phyloP scores from a whole-genome alignment of 2,888 invertebrate species.

The Pyrrhosoma nymphula region DNA sequence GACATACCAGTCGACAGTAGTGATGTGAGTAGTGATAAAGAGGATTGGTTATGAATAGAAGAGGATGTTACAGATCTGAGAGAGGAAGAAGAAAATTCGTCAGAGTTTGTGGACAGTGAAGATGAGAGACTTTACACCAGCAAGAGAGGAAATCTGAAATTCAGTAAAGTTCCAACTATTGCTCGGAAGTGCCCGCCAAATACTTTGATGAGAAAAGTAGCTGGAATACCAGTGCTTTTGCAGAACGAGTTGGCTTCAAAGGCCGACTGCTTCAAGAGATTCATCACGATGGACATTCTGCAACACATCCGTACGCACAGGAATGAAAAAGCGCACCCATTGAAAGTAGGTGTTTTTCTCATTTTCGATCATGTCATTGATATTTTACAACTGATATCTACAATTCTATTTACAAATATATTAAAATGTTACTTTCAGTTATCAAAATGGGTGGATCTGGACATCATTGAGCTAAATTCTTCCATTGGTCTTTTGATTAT shows the following conservation, averaged over 20 bases:
- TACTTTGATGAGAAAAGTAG: neutral
- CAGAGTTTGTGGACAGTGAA: too few relatives aligned
- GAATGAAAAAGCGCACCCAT: neutral
- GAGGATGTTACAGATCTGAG: neutral
- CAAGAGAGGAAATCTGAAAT: neutral
- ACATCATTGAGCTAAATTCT: neutral
- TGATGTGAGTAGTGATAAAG: neutral
- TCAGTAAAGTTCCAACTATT: neutral
- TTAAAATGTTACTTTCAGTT: neutral
- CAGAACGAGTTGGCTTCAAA: neutral
- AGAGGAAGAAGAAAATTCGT: conserved; percentile 15
- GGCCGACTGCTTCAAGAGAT: too few relatives aligned
- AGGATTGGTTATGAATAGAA: neutral
- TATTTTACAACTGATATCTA: too few relatives aligned
- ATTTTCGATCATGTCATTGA: neutral
- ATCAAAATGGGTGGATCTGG: neutral
- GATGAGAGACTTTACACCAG: too few relatives aligned
- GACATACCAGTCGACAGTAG: neutral
- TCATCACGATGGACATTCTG: too few relatives aligned
- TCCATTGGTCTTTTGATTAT: neutral
- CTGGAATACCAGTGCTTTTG: neutral
- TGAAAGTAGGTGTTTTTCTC: neutral
- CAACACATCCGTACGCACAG: too few relatives aligned
- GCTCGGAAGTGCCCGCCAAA: conserved; percentile 14
- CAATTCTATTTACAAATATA: too few relatives aligned